These are phyloP conservation scores for Siniperca knerii DNA, from an alignment of 2,113 vertebrate genomes.

Conservation along the genomic window DNA sequence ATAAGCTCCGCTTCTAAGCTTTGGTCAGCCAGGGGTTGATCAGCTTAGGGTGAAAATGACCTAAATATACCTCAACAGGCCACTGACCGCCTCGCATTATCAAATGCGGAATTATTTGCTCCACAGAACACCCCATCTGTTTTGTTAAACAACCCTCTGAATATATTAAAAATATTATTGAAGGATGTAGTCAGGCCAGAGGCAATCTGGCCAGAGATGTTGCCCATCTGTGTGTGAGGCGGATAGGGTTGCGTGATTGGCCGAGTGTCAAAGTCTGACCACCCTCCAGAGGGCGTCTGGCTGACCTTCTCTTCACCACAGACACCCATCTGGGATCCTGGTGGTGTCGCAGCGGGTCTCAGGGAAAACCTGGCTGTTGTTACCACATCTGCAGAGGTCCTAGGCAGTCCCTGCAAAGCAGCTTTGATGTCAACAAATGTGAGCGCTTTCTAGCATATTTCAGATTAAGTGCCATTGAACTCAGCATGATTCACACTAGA, in stretches of 20 bases:
- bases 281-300: conserved; percentile 68
- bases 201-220: conserved; percentile 67
- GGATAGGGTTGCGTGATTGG: conserved; percentile 59
- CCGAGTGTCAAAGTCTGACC: conserved; percentile 66
- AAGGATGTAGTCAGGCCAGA: conserved; percentile 48
- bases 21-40: conserved; percentile 65
- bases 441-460: conserved; percentile 22
- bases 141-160: conserved; percentile 63
- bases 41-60: conserved; percentile 75
- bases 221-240: conserved; percentile 70
- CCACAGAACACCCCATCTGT: conserved; percentile 64
- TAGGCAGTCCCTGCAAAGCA: conserved; percentile 15
- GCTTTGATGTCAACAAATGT: conserved; percentile 38
- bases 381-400: conserved; percentile 62
- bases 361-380: conserved; percentile 39
- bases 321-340: conserved; percentile 50
- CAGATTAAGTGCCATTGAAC: conserved; percentile 22
- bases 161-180: conserved; percentile 66
- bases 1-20: conserved; percentile 72
- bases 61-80: conserved; percentile 72
- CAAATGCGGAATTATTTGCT: conserved; percentile 64
- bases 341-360: conserved; percentile 53
- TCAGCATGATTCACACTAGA: conserved; percentile 9
- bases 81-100: conserved; percentile 58
- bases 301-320: conserved; percentile 75